A percentile compares a stretch with the other conserved stretches of the same genome.
Conservation (phyloP, 1,140 invertebrate genomes). For the Nomia melanderi region DNA sequence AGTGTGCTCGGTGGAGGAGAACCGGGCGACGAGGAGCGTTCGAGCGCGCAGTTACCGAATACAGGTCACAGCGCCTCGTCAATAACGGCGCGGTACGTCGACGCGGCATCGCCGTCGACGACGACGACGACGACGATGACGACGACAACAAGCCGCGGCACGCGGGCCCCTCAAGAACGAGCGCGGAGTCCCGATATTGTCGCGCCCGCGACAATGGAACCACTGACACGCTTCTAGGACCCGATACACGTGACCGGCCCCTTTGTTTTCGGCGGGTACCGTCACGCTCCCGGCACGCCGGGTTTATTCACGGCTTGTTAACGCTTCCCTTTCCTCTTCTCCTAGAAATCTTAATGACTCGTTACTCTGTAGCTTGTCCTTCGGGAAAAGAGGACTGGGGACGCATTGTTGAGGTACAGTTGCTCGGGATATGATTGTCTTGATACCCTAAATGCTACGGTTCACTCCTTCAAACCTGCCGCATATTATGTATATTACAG, state of each 20-base stretch:
- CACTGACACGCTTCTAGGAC: conserved; percentile 55
- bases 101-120: conserved; percentile 47
- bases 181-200: conserved; percentile 31
- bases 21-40: conserved; percentile 5
- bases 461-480: too few relatives aligned
- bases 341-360: conserved; percentile 2
- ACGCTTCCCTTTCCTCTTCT: not conserved
- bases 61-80: conserved; percentile 66
- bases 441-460: too few relatives aligned
- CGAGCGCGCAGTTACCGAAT: conserved; percentile 64
- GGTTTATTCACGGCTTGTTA: conserved; percentile 21
- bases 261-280: conserved; percentile 6
- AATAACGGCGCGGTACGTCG: conserved; percentile 60
- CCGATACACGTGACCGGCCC: conserved; percentile 13
- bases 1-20: too few relatives aligned
- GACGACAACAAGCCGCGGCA: not conserved
- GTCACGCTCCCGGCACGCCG: not conserved
- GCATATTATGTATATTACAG: too few relatives aligned
- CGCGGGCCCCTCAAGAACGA: conserved; percentile 37
- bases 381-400: too few relatives aligned
- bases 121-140: not conserved
- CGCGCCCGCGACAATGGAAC: conserved; percentile 55
- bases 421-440: too few relatives aligned
- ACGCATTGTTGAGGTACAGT: too few relatives aligned
- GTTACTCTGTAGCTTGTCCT: too few relatives aligned